Evolutionary conservation across 2,797 vertebrate species (phyloP), one percentile per base, ranked within the genome.

Genomic region (Falco concolor): DNA sequence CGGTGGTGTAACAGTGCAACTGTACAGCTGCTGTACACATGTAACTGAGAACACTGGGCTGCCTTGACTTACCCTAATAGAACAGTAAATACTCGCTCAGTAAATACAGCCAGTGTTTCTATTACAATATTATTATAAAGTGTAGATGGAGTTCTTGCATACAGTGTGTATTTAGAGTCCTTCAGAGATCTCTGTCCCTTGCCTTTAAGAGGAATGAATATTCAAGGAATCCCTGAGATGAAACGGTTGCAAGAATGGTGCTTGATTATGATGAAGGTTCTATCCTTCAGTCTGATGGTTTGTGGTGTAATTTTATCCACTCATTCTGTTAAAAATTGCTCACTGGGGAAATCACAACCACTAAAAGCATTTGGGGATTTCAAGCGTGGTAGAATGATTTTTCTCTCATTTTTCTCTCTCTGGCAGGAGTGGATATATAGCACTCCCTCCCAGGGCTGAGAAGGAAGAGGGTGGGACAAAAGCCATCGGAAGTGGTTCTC

Each of bases 281-380:
- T 85, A 68, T 63, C 75, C 53, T 81, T 94, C 83, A 65, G 44
- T 93, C 90, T 93, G 64, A 84, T 89, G 68, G 69, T 47, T 90
- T 95, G 87, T 4, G 85, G 83, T 85, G 84, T 89, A 92, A 94
- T 95, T 95, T 92, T 88, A 95, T 87, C 78, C 18, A 22, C 74
- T 94, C 74, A 45, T 84, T 92, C 91, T 93, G 84, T 89, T 96
- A 93, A 95, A 97, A 96, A 97, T 84, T 81, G 67, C 86, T 91
- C 95, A 61, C 94, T 63, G 40, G 95, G 96, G 96, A 97, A 97
- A 97, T 97, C 82, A 95, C 67, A 88, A 77, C 82, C 80, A 20
- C 93, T 92, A 76, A 94, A 84, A 87, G 75, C 84, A 59, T 92
- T 95, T 95, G 81, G 89, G 90, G 93, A 92, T 92, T 96, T 97